Percentiles rank a stretch among this genome's conserved stretches.
phyloP scores from a whole-genome alignment of 2,888 invertebrate genomes.

The Meganola albula region DNA sequence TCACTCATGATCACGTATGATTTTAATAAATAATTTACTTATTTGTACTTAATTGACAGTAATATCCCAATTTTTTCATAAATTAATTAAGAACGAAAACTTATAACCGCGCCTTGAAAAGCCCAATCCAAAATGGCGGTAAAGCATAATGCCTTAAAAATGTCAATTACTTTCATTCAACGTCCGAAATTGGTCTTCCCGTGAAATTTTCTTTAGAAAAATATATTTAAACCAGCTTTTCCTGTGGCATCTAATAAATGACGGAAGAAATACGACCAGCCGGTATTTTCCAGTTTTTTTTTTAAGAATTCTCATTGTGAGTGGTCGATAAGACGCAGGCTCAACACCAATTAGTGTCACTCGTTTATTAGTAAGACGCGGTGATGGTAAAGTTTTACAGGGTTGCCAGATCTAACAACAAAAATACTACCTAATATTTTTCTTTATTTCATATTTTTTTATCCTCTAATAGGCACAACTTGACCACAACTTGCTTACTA shows the following conservation, averaged over 20 bases:
- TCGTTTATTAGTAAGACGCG: constrained; percentile 56
- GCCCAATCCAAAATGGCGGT: constrained; percentile 19
- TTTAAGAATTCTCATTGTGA: constrained; percentile 42
- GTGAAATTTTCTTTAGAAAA: constrained; percentile 29
- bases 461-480: too few species aligned
- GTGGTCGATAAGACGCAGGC: constrained; percentile 39
- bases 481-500: too few species aligned
- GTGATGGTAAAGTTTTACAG: constrained; percentile 19
- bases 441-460: too few species aligned
- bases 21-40: too few species aligned
- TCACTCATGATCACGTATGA: too few species aligned
- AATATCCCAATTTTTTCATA: neutral
- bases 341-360: constrained; percentile 64
- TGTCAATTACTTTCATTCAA: constrained; percentile 32
- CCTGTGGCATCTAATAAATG: constrained; percentile 43
- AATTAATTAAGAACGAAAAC: neutral
- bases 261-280: constrained; percentile 38
- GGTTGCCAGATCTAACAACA: too few species aligned
- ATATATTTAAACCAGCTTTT: constrained; percentile 32
- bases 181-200: constrained; percentile 36
- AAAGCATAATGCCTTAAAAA: constrained; percentile 24
- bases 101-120: constrained; percentile 1
- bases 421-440: too few species aligned
- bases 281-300: constrained; percentile 40
- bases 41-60: neutral